Evolutionary conservation across 2,888 invertebrate species (phyloP).

Genomic region (Caenorhabditis drosophilae): DNA sequence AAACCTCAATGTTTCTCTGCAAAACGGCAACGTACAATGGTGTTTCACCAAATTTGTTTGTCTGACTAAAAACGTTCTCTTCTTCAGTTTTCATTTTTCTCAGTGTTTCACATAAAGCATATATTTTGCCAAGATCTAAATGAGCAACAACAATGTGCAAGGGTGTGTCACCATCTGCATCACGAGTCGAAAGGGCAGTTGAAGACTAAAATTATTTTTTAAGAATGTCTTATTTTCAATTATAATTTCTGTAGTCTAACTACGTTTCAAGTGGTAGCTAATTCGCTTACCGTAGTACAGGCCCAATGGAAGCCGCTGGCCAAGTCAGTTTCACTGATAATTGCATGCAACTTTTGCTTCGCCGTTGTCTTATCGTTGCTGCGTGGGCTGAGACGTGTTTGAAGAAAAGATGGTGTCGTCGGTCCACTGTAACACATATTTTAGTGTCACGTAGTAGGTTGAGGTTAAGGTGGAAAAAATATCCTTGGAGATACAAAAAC

Average conservation of each 20-base stretch:
- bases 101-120: slow-evolving; percentile 67
- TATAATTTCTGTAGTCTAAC: background rate
- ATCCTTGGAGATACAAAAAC: background rate
- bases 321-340: slow-evolving; percentile 59
- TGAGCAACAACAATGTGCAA: slow-evolving; percentile 68
- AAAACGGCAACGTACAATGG: slow-evolving; percentile 67
- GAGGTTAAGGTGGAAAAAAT: no score
- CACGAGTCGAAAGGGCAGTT: slow-evolving; percentile 36
- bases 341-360: slow-evolving; percentile 58
- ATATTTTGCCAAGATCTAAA: slow-evolving; percentile 66
- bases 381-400: slow-evolving; percentile 38
- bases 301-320: slow-evolving; percentile 68
- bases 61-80: slow-evolving; percentile 60
- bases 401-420: slow-evolving; percentile 39
- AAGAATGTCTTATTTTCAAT: background rate
- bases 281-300: slow-evolving; percentile 46
- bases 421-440: slow-evolving; percentile 36
- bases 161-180: slow-evolving; percentile 67
- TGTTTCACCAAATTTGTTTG: slow-evolving; percentile 66
- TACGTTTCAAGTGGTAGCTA: background rate
- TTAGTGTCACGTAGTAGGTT: no score
- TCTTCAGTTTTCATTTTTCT: slow-evolving; percentile 53
- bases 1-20: slow-evolving; percentile 52
- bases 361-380: slow-evolving; percentile 39
- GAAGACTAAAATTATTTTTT: slow-evolving; percentile 16